Base-by-base conservation (phyloP, 2,113 vertebrate genomes). In the Tachysurus vachellii region DNA sequence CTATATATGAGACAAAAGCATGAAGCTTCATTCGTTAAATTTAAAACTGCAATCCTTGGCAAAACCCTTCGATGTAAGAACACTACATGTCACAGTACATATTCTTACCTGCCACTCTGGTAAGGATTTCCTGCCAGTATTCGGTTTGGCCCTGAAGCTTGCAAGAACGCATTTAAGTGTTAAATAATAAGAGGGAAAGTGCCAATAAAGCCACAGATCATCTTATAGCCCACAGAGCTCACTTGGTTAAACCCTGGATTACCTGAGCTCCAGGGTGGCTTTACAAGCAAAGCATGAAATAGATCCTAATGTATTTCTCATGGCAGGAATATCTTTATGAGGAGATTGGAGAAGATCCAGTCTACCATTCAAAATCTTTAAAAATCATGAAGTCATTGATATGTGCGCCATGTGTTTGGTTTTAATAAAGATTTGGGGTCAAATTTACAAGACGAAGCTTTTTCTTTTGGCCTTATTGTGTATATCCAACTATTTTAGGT, bases 231-330 rank as follows among this genome's bases (percentile, higher is more conserved):
- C 87, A 73, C 54, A 80, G 47, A 56, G 77, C 66, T 86, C 61
- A 54, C 12, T 56, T 28, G 50, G 14, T 59, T 56, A 86, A 83
- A 87, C 64, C 31, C 80, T 80, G 80, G 84, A 88, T 88, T 66
- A 88, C 62, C 73, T 79, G 76, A 73, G 73, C 86, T 89, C 87
- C 80, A 88, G 86, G 73, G 84, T 80, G 80, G 86, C 59, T 83
- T 80, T 68, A 66, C 12, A 62, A 70, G 84, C 26, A 54, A 42
- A 28, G 53, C 62, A 36, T 26, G 31, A 86, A 81, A 73, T 53
- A 8, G 23, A 83, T 57, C 26, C 44, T 47, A 75, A 62, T n/a
- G 54, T 17, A 62, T 61, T 47, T 91, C 88, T 90, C 83, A 89
- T 71, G 86, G 85, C 87, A 26, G 17, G 44, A 50, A 77, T 54